These are phyloP conservation scores for Megaceryle maxima DNA, from an alignment of 2,113 vertebrate genomes.

Conservation along the genomic window DNA sequence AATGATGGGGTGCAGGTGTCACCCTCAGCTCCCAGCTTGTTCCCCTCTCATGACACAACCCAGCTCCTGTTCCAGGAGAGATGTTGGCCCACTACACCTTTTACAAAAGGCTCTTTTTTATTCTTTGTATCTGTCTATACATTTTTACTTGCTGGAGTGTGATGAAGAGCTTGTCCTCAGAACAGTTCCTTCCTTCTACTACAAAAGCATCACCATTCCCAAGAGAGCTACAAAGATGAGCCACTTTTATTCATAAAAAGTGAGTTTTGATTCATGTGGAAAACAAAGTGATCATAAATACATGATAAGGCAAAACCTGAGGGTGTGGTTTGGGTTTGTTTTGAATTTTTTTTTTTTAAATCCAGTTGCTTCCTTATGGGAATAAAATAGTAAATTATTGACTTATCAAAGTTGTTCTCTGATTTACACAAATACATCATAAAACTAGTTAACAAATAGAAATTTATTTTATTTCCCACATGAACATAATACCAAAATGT, in stretches of 20 bases:
- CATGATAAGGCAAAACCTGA: background rate
- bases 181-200: background rate
- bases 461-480: background rate
- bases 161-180: background rate
- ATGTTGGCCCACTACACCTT: background rate
- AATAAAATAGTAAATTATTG: constrained; percentile 24
- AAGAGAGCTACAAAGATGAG: background rate
- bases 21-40: background rate
- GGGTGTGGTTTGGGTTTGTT: background rate
- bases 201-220: background rate
- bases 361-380: background rate
- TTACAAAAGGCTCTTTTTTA: background rate
- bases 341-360: background rate
- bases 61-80: background rate
- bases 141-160: background rate
- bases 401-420: background rate
- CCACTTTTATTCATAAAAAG: background rate
- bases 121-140: background rate
- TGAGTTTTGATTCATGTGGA: background rate
- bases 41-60: background rate
- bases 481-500: background rate
- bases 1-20: background rate
- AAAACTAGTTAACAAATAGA: background rate
- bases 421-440: background rate
- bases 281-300: background rate